Conservation (phyloP, 1,140 invertebrate species). For the Drosophila saltans region DNA sequence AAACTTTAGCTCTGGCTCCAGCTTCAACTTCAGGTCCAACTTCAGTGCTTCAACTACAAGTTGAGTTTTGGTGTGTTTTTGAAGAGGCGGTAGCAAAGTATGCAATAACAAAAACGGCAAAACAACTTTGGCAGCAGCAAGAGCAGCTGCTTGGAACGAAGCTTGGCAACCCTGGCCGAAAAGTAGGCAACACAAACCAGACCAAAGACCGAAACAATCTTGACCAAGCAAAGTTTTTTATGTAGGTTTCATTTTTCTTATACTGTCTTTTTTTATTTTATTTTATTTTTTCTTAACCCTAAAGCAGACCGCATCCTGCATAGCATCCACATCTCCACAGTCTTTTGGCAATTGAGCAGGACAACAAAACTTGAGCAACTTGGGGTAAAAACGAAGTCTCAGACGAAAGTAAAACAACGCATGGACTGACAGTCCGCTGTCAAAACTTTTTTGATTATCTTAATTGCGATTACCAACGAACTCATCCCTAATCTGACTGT, state of each 20-base stretch:
- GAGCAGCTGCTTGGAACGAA: slow-evolving; percentile 20
- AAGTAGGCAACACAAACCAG: slow-evolving; percentile 24
- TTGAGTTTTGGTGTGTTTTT: slow-evolving; percentile 55
- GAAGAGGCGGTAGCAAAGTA: slow-evolving; percentile 51
- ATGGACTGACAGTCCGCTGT: slow-evolving; percentile 67
- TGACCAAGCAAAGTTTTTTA: slow-evolving; percentile 41
- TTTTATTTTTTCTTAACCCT: slow-evolving; percentile 21
- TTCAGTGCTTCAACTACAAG: slow-evolving; percentile 22
- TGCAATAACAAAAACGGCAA: slow-evolving; percentile 53
- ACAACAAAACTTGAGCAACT: slow-evolving; percentile 36
- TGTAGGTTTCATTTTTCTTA: slow-evolving; percentile 14
- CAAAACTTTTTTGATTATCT: slow-evolving; percentile 82
- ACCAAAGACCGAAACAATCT: slow-evolving; percentile 13
- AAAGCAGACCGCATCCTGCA: slow-evolving; percentile 15
- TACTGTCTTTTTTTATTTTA: background rate
- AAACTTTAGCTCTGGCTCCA: slow-evolving; percentile 46
- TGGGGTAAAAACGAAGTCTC: slow-evolving; percentile 29
- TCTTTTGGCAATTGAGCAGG: background rate
- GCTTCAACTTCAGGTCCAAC: slow-evolving; percentile 41
- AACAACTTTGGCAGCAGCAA: slow-evolving; percentile 8
- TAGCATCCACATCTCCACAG: background rate
- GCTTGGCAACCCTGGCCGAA: slow-evolving; percentile 27
- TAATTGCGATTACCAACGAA: slow-evolving; percentile 74
- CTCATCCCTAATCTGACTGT: slow-evolving; percentile 41
- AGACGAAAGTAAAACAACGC: slow-evolving; percentile 67